Evolutionary conservation across 1,140 invertebrate species (phyloP), one percentile per base, ranked within the genome.

Genomic region (Neotoxoptera formosana): DNA sequence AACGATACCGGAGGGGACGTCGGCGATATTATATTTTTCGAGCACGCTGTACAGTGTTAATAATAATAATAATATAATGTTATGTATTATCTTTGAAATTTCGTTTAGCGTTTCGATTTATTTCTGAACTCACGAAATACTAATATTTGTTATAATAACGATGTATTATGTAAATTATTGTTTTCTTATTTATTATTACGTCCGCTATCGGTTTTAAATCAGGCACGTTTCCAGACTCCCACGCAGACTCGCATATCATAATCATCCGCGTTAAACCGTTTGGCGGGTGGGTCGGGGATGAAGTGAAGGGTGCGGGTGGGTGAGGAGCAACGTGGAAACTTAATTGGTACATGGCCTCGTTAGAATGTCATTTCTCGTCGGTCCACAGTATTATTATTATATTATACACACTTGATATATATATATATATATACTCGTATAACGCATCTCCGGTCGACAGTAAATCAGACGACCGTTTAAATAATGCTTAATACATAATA

Each of bases 71-170:
- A 51, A 51, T 51, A 51, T 51, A 60, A 17, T 41, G 41, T 41
- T 67, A 67, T 67, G 56, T 17, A 67, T n/a, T 76, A 76, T 76
- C 30, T 11, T 67, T 30, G 60, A 76, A 41, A 76, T 76, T 76
- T n/a, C 60, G 60, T 76, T 76, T n/a, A n/a, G 30, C 60, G 60
- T n/a, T n/a, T 76, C 30, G 60, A 76, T 34, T 76, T 76, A 76
- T 76, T 76, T 76, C 60, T 17, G 60, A 76, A n/a, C 60, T 76
- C 60, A 76, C n/a, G 60, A 76, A 76, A n/a, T 76, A 76, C 60
- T 76, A 76, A 76, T 76, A 76, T 76, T 76, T 76, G 60, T 76
- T 76, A 76, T 76, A 76, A n/a, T 76, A 76, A 76, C 14, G 60
- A 76, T 76, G 17, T 34, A 76, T 76, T 76, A 76, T 76, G 60